Base-by-base conservation (phyloP, 2,888 invertebrate genomes). In the Mesodorylaimus sp. region DNA sequence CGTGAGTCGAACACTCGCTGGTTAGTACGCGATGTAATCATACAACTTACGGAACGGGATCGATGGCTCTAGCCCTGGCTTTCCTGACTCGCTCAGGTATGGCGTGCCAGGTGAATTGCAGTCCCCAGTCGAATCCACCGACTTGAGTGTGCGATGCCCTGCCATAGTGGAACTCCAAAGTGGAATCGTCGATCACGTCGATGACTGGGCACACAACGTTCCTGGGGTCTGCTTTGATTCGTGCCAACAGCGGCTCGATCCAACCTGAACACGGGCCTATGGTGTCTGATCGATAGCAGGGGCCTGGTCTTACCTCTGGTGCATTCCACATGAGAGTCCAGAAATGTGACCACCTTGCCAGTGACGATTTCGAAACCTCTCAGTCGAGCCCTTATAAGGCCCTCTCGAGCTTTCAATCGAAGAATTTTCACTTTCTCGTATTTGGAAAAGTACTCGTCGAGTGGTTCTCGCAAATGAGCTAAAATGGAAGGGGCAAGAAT, bases 241-340 rank as follows among this genome's bases (percentile, higher is more conserved):
- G 54, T 50, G 16, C 86, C 58, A 91, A 71, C 52, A 91, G 73
- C 0, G 91, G 91, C 65, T 89, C 89, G 59, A 91, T 70, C 91
- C 91, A 93, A 45, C 89, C 82, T 81, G n/a, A n/a, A n/a, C n/a
- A n/a, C n/a, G n/a, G 46, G 7, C 13, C n/a, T n/a, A n/a, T n/a
- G n/a, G n/a, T n/a, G n/a, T n/a, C n/a, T n/a, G n/a, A n/a, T n/a
- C n/a, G n/a, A n/a, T n/a, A n/a, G n/a, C n/a, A n/a, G n/a, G n/a
- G n/a, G n/a, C n/a, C n/a, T n/a, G 23, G 25, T 7, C 56, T 47
- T 56, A 79, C 80, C 87, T 67, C 80, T 80, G 29, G 91, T 83
- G 68, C 91, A 91, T 72, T 97, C 97, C 73, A 95, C 93, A 70
- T 97, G 95, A 41, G 93, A 93, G 71, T 97, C 97, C 52, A 97